Percentiles rank a stretch among this genome's conserved stretches.
These are phyloP conservation scores for Nylanderia fulva DNA, from an alignment of 1,140 invertebrate genomes.

Conservation along the genomic window DNA sequence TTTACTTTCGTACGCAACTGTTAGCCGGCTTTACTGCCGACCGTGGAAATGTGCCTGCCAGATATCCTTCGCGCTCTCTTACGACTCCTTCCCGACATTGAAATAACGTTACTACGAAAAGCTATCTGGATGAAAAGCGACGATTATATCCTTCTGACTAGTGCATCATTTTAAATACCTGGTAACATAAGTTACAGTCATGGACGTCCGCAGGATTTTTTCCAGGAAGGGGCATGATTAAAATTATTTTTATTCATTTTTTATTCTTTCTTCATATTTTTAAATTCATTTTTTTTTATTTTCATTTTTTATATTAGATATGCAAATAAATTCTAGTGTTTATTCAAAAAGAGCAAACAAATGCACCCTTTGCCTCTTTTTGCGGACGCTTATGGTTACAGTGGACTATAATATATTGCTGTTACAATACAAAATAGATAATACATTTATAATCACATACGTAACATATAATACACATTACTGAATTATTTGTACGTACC, in stretches of 20 bases:
- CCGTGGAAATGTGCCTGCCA: constrained; percentile 81
- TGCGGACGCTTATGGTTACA: too few relatives aligned
- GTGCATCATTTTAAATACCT: neutral
- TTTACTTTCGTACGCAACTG: constrained; percentile 83
- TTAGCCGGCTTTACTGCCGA: constrained; percentile 79
- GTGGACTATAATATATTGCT: too few relatives aligned
- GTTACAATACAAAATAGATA: neutral
- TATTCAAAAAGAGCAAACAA: too few relatives aligned
- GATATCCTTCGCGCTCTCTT: constrained; percentile 80
- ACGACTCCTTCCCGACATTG: constrained; percentile 72
- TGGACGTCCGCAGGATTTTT: too few relatives aligned
- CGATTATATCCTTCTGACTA: neutral
- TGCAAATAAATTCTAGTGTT: too few relatives aligned
- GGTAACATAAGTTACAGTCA: neutral
- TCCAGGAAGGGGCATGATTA: too few relatives aligned
- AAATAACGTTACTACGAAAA: constrained; percentile 67
- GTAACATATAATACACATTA: neutral
- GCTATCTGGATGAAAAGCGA: constrained; percentile 1
- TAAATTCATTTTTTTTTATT: too few relatives aligned
- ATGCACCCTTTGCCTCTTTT: too few relatives aligned
- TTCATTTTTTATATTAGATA: too few relatives aligned
- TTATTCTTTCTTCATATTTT: too few relatives aligned
- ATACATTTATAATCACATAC: neutral
- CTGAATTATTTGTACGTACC: neutral
- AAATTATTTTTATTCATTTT: too few relatives aligned